These are phyloP conservation scores for Spatulosminthurus flaviceps DNA, from an alignment of 2,888 invertebrate species.

Conservation along the genomic window DNA sequence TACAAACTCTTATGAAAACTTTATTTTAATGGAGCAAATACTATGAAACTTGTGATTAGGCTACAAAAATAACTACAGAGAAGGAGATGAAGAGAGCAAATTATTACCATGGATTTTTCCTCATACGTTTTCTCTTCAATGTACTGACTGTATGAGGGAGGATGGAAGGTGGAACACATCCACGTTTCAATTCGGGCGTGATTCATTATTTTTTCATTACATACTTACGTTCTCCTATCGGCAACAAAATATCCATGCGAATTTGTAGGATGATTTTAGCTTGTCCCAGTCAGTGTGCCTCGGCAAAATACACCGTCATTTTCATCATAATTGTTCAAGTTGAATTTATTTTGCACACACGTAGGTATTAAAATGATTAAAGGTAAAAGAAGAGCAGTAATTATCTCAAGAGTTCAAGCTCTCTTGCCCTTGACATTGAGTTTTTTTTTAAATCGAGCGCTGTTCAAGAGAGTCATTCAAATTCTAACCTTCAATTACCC, in stretches of 20 bases:
- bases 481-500: slow-evolving; percentile 19
- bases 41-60: neutral
- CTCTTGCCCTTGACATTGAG: slow-evolving; percentile 16
- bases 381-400: neutral
- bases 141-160: neutral
- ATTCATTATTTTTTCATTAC: neutral
- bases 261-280: neutral
- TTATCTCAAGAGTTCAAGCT: slow-evolving; percentile 2
- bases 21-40: neutral
- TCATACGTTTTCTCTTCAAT: neutral
- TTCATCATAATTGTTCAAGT: neutral
- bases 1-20: neutral
- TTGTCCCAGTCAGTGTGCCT: too few species aligned
- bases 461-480: neutral
- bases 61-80: neutral
- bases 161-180: neutral
- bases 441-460: neutral
- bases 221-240: neutral
- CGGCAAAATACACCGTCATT: neutral
- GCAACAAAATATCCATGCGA: neutral
- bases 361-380: neutral
- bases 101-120: neutral
- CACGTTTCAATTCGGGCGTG: neutral
- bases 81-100: slow-evolving; percentile 2
- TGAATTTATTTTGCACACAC: neutral